These are phyloP conservation scores for Nephila pilipes DNA, from an alignment of 1,140 invertebrate genomes.

Conservation along the genomic window DNA sequence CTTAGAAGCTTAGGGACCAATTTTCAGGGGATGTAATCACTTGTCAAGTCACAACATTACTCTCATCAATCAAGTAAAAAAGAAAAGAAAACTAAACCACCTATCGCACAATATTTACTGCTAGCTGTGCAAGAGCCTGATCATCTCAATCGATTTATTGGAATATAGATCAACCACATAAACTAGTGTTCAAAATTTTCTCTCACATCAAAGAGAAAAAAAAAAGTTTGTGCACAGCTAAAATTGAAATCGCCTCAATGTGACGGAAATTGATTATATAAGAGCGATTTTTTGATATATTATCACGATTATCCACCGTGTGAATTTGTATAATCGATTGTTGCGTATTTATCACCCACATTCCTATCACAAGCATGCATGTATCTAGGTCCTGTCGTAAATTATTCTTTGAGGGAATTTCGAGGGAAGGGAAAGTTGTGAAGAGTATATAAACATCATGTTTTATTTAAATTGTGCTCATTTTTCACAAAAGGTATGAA, in stretches of 20 bases:
- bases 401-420: too few species aligned
- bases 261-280: slow-evolving; percentile 46
- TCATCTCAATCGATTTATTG: slow-evolving; percentile 71
- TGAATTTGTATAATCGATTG: slow-evolving; percentile 49
- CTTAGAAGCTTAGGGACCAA: slow-evolving; percentile 4
- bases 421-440: too few species aligned
- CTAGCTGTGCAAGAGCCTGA: slow-evolving; percentile 19
- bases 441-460: too few species aligned
- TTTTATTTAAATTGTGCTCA: too few species aligned
- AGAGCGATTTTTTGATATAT: slow-evolving; percentile 58
- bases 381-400: too few species aligned
- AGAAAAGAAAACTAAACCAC: slow-evolving; percentile 30
- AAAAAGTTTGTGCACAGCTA: slow-evolving; percentile 32
- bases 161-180: slow-evolving; percentile 45
- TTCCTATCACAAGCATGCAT: not conserved
- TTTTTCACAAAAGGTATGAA: too few species aligned
- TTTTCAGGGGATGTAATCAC: slow-evolving; percentile 59
- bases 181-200: slow-evolving; percentile 26
- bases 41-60: slow-evolving; percentile 31
- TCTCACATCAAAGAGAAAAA: not conserved
- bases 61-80: slow-evolving; percentile 57
- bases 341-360: slow-evolving; percentile 14
- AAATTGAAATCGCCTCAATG: slow-evolving; percentile 50
- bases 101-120: slow-evolving; percentile 45
- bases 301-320: slow-evolving; percentile 21